Evolutionary conservation across 2,888 invertebrate genomes (phyloP).

Genomic region (Drosophila merina): DNA sequence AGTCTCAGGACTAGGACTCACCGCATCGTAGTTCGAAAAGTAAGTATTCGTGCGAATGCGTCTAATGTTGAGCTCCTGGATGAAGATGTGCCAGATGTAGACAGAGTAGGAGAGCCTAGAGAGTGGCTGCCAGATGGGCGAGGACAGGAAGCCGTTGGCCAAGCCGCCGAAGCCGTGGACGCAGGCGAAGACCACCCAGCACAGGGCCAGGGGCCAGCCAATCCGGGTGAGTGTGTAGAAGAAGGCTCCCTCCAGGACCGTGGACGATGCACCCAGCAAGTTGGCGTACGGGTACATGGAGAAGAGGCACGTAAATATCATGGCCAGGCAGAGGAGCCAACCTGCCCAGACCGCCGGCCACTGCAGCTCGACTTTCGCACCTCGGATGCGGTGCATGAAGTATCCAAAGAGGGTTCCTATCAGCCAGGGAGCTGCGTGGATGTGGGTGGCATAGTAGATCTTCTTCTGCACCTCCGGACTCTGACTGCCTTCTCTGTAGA

Average conservation of each 20-base stretch:
- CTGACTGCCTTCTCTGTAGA: constrained; percentile 11
- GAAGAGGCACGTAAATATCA: constrained; percentile 64
- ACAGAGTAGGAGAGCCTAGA: constrained; percentile 75
- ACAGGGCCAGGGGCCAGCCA: constrained; percentile 76
- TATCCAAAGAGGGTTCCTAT: constrained; percentile 76
- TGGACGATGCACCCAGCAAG: constrained; percentile 26
- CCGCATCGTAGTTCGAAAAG: constrained; percentile 66
- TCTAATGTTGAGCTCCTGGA: constrained; percentile 52
- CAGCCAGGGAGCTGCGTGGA: constrained; percentile 73
- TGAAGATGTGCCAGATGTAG: constrained; percentile 75
- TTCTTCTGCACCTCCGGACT: constrained; percentile 9
- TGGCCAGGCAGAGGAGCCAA: constrained; percentile 61
- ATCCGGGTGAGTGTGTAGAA: constrained; percentile 72
- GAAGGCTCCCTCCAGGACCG: constrained; percentile 67
- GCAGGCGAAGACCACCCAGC: constrained; percentile 81
- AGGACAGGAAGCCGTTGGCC: constrained; percentile 75
- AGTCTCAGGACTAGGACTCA: constrained; percentile 19
- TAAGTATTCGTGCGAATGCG: constrained; percentile 53
- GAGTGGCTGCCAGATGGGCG: constrained; percentile 78
- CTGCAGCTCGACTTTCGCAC: constrained; percentile 32
- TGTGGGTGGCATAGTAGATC: constrained; percentile 72
- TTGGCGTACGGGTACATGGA: constrained; percentile 57
- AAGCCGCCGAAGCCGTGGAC: constrained; percentile 75
- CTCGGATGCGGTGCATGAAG: constrained; percentile 61
- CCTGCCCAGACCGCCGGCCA: constrained; percentile 58